Evolutionary conservation across 1,140 invertebrate species (phyloP).

Genomic region (Aricia agestis): DNA sequence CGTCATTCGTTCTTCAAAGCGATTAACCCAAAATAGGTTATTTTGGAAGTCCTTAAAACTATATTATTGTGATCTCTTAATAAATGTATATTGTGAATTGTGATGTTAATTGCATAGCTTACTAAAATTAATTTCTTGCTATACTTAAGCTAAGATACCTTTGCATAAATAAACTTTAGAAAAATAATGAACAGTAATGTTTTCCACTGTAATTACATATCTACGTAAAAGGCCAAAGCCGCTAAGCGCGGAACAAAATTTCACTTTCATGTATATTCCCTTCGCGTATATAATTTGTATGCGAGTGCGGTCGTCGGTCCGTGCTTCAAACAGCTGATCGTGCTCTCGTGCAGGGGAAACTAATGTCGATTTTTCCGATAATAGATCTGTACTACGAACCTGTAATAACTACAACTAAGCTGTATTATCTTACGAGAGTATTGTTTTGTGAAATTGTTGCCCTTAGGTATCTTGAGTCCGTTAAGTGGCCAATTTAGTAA

Average conservation of each 20-base stretch:
- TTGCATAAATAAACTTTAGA: background rate
- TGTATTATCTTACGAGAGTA: background rate
- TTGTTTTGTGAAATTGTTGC: background rate
- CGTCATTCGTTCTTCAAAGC: no score
- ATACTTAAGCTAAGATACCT: no score
- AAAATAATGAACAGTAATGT: background rate
- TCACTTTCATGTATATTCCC: slow-evolving; percentile 15
- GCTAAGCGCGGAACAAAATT: background rate
- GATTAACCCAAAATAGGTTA: no score
- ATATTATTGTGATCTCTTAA: no score
- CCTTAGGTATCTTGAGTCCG: no score
- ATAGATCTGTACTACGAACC: background rate
- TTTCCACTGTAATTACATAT: background rate
- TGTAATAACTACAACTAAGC: background rate
- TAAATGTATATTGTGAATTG: no score
- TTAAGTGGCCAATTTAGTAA: no score
- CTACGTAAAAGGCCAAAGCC: background rate
- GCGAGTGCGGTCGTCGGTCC: background rate
- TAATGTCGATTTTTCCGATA: background rate
- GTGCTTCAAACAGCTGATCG: slow-evolving; percentile 7
- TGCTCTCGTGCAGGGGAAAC: background rate
- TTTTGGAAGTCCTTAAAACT: no score
- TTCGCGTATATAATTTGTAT: slow-evolving; percentile 1
- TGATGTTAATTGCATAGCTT: no score
- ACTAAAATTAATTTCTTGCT: no score